Evolutionary conservation across 2,113 vertebrate species (phyloP).

Genomic region (Embiotoca jacksoni): DNA sequence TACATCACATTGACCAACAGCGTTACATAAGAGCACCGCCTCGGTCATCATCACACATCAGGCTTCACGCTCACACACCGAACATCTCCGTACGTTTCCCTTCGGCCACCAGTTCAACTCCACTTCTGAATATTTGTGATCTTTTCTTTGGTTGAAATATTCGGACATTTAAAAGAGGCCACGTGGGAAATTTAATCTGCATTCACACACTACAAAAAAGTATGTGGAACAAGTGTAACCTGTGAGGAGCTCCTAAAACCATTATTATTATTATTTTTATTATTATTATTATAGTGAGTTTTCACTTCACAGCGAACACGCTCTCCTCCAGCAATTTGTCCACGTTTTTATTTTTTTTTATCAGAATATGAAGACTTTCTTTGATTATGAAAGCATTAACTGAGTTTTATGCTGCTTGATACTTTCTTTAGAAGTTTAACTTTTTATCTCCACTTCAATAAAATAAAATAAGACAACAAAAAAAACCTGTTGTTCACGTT

Average conservation of each 20-base stretch:
- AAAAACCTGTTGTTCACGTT: no score
- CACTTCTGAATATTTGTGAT: no score
- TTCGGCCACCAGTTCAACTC: no score
- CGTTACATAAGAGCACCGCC: constrained; percentile 50
- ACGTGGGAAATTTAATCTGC: no score
- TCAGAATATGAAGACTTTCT: background rate
- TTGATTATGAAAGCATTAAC: background rate
- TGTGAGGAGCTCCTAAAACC: no score
- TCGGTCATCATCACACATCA: constrained; percentile 23
- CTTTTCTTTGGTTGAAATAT: no score
- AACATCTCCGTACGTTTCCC: no score
- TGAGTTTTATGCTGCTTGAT: background rate
- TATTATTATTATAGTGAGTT: background rate
- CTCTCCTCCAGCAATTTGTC: background rate
- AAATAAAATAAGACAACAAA: background rate
- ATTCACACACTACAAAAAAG: no score
- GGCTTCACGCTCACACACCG: background rate
- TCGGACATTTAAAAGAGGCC: no score
- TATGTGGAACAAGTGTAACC: no score
- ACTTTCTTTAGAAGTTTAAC: background rate
- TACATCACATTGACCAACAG: constrained; percentile 41
- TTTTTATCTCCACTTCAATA: no score
- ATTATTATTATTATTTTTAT: background rate
- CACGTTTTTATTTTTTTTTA: constrained; percentile 2
- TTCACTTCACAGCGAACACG: background rate